These are phyloP conservation scores for Harpagoxenus sublaevis DNA, from an alignment of 2,888 invertebrate species.

Conservation along the genomic window DNA sequence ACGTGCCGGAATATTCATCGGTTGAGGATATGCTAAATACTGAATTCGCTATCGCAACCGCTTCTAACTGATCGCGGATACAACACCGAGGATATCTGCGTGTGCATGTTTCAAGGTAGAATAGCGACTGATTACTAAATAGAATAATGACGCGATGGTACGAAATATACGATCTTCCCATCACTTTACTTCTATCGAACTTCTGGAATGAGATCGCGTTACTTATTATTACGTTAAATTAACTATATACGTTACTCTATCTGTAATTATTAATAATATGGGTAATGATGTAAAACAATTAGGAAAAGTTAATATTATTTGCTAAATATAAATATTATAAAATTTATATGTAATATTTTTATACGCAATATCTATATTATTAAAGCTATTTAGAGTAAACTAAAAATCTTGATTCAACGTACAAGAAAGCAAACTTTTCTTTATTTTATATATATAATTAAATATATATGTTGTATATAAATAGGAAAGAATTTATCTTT, in stretches of 20 bases:
- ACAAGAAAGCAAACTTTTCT: not conserved
- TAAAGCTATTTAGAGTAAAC: not conserved
- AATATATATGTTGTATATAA: not conserved
- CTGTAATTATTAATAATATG: not conserved
- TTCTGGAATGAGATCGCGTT: not conserved
- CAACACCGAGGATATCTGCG: constrained; percentile 48
- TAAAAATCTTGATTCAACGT: not conserved
- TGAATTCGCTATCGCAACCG: constrained; percentile 70
- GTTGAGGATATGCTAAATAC: constrained; percentile 69
- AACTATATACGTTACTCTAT: not conserved
- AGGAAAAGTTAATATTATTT: not conserved
- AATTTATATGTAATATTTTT: not conserved
- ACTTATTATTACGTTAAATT: constrained; percentile 6
- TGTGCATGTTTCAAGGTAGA: constrained; percentile 38
- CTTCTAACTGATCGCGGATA: constrained; percentile 64
- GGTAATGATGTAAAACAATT: not conserved
- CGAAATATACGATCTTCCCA: constrained; percentile 24
- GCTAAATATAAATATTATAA: not conserved
- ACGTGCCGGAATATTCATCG: constrained; percentile 73
- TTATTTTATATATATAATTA: not conserved
- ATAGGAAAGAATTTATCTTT: not conserved
- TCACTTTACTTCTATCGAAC: not conserved
- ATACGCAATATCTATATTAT: too few relatives aligned
- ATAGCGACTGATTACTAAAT: constrained; percentile 66
- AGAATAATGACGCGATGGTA: constrained; percentile 51